Evolutionary conservation across 2,113 vertebrate species (phyloP).

Genomic region (Cyanoderma ruficeps): DNA sequence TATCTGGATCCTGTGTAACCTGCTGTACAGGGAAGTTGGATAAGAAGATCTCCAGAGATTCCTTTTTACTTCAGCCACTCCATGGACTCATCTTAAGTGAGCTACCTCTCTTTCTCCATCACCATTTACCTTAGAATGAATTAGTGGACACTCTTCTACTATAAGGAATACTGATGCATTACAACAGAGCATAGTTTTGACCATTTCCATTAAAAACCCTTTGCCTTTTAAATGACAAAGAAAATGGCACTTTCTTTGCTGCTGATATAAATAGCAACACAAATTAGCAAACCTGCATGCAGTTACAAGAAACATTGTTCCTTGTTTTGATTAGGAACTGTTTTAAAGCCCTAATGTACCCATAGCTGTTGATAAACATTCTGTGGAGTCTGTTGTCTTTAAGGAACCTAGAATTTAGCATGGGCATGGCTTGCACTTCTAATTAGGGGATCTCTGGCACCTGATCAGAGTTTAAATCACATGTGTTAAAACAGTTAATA

Average conservation of each 20-base stretch:
- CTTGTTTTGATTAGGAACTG: background rate
- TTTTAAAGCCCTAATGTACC: background rate
- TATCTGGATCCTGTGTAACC: too few species aligned
- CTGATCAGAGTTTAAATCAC: slow-evolving; percentile 36
- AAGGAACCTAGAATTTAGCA: background rate
- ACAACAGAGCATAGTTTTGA: background rate
- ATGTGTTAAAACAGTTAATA: slow-evolving; percentile 24
- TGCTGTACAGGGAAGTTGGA: background rate
- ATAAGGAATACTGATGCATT: background rate
- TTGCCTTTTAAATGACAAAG: background rate
- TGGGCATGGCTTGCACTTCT: background rate
- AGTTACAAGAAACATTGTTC: background rate
- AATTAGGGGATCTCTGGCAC: background rate
- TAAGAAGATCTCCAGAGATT: background rate
- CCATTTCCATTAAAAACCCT: background rate
- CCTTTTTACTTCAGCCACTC: background rate
- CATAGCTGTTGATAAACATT: background rate
- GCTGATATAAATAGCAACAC: background rate
- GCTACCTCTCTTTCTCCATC: background rate
- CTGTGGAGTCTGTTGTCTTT: background rate
- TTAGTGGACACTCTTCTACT: too few species aligned
- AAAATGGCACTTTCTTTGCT: background rate
- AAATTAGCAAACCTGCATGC: background rate
- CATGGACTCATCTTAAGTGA: accelerated
- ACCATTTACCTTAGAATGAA: background rate